These are phyloP conservation scores for Craniophora ligustri DNA, from an alignment of 2,888 invertebrate genomes.

Conservation along the genomic window DNA sequence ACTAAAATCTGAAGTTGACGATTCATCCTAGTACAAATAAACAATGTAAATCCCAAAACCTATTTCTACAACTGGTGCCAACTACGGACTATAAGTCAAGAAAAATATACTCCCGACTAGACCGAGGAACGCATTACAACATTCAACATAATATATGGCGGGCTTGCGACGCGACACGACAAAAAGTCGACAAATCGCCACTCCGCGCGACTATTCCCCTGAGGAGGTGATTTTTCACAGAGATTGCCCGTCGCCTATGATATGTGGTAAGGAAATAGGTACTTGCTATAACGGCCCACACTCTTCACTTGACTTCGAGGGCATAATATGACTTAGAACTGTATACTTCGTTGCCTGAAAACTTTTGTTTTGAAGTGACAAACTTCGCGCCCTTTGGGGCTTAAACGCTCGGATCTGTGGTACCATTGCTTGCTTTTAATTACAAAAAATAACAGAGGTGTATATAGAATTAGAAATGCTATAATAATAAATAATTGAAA, in stretches of 20 bases:
- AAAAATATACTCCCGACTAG: slow-evolving; percentile 40
- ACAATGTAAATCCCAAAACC: slow-evolving; percentile 2
- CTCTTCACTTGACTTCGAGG: slow-evolving; percentile 42
- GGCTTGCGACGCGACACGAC: slow-evolving; percentile 54
- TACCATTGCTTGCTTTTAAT: too few species aligned
- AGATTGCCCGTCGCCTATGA: slow-evolving; percentile 54
- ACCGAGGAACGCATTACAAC: slow-evolving; percentile 43
- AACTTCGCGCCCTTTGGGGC: too few species aligned
- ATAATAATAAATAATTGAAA: too few species aligned
- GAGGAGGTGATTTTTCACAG: slow-evolving; percentile 57
- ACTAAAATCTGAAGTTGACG: too few species aligned
- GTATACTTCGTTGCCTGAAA: slow-evolving; percentile 8
- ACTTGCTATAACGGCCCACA: slow-evolving; percentile 34
- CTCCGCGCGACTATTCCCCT: slow-evolving; percentile 52
- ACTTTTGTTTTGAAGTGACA: too few species aligned
- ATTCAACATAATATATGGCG: slow-evolving; percentile 43
- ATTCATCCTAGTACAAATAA: too few species aligned
- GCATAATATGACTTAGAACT: slow-evolving; percentile 37
- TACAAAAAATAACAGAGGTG: too few species aligned
- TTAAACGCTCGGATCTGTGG: too few species aligned
- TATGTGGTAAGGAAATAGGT: slow-evolving; percentile 49
- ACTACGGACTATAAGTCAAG: slow-evolving; percentile 23
- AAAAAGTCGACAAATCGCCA: slow-evolving; percentile 68
- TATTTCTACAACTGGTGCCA: slow-evolving; percentile 3
- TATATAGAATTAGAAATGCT: too few species aligned